These are phyloP conservation scores for Spermophilus dauricus DNA, from an alignment of 2,113 vertebrate genomes.

Conservation along the genomic window DNA sequence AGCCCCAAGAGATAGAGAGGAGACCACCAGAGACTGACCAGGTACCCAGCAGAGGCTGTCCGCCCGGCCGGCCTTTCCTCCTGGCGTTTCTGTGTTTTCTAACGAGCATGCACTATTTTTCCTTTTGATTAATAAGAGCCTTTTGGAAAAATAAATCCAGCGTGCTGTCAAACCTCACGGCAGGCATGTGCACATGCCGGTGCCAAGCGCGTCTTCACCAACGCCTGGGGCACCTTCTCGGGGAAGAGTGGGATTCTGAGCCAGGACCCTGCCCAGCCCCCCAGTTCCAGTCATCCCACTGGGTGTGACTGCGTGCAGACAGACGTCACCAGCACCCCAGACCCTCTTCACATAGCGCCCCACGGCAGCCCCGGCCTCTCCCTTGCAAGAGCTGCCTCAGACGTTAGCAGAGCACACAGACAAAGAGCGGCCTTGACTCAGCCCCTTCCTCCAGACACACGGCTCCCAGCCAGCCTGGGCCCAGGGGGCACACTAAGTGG, in stretches of 20 bases:
- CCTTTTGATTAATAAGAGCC: slow-evolving; percentile 28
- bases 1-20: background rate
- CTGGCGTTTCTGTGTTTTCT: background rate
- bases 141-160: background rate
- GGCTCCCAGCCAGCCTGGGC: background rate
- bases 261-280: background rate
- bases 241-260: background rate
- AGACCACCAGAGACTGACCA: background rate
- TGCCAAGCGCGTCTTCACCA: accelerated
- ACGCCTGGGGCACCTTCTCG: background rate
- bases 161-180: background rate
- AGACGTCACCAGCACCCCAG: background rate
- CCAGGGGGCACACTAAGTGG: background rate
- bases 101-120: background rate
- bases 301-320: background rate
- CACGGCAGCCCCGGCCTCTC: too few species aligned
- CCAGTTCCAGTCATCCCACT: background rate
- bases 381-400: accelerated
- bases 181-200: accelerated
- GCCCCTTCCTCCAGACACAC: background rate
- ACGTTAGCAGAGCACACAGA: background rate
- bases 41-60: accelerated
- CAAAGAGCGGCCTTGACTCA: background rate
- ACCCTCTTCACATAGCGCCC: background rate
- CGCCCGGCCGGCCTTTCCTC: accelerated